Base-by-base conservation (phyloP, 2,888 invertebrate species). In the Oasisia sp. region DNA sequence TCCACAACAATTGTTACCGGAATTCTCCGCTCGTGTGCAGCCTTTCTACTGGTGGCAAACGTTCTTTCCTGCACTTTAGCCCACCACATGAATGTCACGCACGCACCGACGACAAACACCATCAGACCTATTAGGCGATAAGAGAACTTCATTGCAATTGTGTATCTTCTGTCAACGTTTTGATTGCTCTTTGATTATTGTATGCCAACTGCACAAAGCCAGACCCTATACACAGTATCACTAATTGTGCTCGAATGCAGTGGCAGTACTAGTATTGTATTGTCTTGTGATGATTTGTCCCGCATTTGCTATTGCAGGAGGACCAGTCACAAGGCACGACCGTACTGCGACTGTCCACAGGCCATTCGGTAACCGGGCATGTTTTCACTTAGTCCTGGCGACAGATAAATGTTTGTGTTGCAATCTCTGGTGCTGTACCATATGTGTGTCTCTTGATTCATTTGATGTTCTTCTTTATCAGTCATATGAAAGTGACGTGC, bases 121-220 rank as follows among this genome's bases (percentile, higher is more conserved):
- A 89, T 11, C 27, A 93, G 27, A 19, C 91, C 91, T 58, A 91
- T 56, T 9, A 93, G 12, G 11, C 93, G 93, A 45, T 92, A 92
- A n/a, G 93, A 93, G 92, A 93, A 93, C 93, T 93, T 93, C 93
- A 93, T 93, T 74, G 74, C 74, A n/a, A 45, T 9, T 92, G 44
- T 91, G 50, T 45, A 38, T 27, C 50, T 45, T 50, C 19, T 44
- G 27, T 45, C 50, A 74, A 74, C 74, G 74, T n/a, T 27, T 38
- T 38, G 38, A 74, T 27, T 27, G 74, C 19, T 74, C 19, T 56
- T 19, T 74, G 74, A 19, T n/a, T 74, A 7, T 27, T n/a, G 19
- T 74, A 27, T 27, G 27, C 74, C 74, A 74, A 74, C 74, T 74
- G 7, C 27, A 74, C 74, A 27, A 74, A 74, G 1, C 19, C 74